Conservation (phyloP, 2,797 vertebrate genomes). For the Gambelia wislizenii region DNA sequence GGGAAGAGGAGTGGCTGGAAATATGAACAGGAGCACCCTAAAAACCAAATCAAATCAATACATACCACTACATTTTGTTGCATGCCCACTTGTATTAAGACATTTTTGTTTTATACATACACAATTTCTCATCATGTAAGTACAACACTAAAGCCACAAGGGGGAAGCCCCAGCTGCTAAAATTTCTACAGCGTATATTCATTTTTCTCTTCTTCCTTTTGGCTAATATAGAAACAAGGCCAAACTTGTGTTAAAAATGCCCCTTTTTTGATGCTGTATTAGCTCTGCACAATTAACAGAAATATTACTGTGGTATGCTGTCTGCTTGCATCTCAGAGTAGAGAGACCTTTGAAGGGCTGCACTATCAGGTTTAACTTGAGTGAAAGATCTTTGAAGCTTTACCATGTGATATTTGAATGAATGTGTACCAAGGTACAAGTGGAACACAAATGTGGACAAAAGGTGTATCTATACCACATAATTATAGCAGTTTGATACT, state of each 20-base stretch:
- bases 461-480: no score
- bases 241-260: not conserved
- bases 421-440: no score
- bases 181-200: not conserved
- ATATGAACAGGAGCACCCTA: not conserved
- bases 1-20: not conserved
- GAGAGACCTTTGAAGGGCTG: not conserved
- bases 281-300: not conserved
- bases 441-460: no score
- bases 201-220: not conserved
- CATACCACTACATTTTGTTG: not conserved
- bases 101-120: not conserved
- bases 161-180: not conserved
- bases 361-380: not conserved
- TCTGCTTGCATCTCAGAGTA: not conserved
- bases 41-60: not conserved
- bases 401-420: not conserved
- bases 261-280: not conserved
- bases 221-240: not conserved
- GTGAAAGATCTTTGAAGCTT: not conserved
- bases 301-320: not conserved
- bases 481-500: not conserved
- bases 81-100: not conserved
- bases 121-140: not conserved
- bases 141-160: constrained; percentile 2